These are phyloP conservation scores for Poeciliopsis turneri DNA, from an alignment of 2,797 vertebrate species.

Conservation along the genomic window DNA sequence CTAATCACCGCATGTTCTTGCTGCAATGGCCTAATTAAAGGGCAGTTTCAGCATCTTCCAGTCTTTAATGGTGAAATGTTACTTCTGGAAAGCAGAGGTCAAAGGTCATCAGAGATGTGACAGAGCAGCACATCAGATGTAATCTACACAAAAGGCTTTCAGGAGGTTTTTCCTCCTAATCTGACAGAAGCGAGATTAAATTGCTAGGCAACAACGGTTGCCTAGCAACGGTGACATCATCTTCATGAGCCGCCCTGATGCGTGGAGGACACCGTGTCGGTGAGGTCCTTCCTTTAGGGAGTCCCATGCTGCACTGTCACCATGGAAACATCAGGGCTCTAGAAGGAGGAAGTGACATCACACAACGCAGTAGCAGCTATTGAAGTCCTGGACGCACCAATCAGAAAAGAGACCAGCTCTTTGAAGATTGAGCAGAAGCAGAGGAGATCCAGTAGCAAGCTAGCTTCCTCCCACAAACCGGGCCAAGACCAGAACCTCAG, in stretches of 20 bases:
- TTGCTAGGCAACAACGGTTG: conserved; percentile 10
- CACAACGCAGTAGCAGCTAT: background rate
- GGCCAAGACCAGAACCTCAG: background rate
- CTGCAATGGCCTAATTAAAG: too few relatives aligned
- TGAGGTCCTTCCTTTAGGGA: too few relatives aligned
- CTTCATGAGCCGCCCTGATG: conserved; percentile 20
- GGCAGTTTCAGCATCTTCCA: background rate
- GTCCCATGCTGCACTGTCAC: too few relatives aligned
- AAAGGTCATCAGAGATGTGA: background rate
- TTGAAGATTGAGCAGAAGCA: background rate
- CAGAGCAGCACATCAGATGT: conserved; percentile 19
- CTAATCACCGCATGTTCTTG: too few relatives aligned
- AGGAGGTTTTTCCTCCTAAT: conserved; percentile 44
- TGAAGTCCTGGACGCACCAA: background rate
- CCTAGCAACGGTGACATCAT: conserved; percentile 48
- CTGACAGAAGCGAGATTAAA: conserved; percentile 55
- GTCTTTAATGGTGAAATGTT: background rate
- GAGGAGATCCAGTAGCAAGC: background rate
- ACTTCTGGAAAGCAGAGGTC: background rate
- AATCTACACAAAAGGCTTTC: conserved; percentile 54
- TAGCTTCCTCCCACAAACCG: background rate
- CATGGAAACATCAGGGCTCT: background rate
- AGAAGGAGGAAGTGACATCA: background rate
- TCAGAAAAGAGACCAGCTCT: too few relatives aligned
- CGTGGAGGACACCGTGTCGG: background rate